Conservation (phyloP, 2,113 vertebrate species). For the Bostrychus sinensis region DNA sequence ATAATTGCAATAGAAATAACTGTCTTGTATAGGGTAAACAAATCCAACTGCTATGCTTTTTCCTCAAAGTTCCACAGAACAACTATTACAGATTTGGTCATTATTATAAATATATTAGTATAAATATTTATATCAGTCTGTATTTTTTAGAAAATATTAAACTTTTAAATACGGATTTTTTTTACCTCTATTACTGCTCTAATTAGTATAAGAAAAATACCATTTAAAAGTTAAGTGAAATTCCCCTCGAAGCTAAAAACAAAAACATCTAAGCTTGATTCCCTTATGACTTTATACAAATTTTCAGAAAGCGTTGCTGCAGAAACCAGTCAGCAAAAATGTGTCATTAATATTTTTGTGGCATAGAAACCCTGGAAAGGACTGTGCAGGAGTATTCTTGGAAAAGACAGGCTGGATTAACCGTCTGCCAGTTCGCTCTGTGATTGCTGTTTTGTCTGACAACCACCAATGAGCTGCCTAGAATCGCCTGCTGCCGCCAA, state of each 20-base stretch:
- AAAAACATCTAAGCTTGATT: constrained; percentile 24
- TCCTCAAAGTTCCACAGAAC: neutral
- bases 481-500: constrained; percentile 2
- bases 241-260: no score
- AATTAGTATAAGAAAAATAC: no score
- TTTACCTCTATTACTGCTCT: no score
- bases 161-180: constrained; percentile 39
- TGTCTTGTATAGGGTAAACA: no score
- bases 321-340: constrained; percentile 25
- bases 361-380: constrained; percentile 24
- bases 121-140: constrained; percentile 50
- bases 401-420: constrained; percentile 45
- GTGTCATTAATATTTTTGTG: constrained; percentile 47
- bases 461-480: constrained; percentile 20
- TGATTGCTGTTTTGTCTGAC: constrained; percentile 36
- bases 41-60: neutral
- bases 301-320: constrained; percentile 15
- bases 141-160: constrained; percentile 65
- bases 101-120: no score
- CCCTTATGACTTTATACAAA: constrained; percentile 39
- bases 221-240: no score
- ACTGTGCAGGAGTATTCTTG: constrained; percentile 29
- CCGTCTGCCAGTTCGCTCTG: constrained; percentile 40
- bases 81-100: no score
- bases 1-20: no score